A percentile compares a stretch with the other conserved stretches of the same genome.
These are phyloP conservation scores for Lepilemur ruficaudatus DNA, from an alignment of 2,797 vertebrate species.

Conservation along the genomic window DNA sequence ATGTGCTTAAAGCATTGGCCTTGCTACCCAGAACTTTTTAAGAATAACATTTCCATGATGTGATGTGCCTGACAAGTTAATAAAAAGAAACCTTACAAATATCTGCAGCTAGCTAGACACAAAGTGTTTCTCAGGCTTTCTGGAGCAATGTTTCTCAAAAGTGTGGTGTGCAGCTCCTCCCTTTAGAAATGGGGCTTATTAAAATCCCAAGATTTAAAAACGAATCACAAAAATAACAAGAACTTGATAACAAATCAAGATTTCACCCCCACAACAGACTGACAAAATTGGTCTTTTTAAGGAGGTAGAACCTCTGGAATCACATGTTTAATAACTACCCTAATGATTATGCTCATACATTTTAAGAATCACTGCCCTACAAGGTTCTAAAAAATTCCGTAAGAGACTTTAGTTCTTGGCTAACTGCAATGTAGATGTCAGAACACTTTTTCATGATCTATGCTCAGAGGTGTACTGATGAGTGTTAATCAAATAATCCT, in stretches of 20 bases:
- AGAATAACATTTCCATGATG: neutral
- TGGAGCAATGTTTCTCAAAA: neutral
- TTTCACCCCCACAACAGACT: neutral
- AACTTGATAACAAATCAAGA: neutral
- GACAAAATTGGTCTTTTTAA: neutral
- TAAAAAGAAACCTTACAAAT: neutral
- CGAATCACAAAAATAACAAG: neutral
- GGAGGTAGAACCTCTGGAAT: neutral
- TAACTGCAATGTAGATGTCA: neutral
- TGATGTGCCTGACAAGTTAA: neutral
- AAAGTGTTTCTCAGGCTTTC: neutral
- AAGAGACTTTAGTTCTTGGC: neutral
- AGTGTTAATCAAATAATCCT: neutral
- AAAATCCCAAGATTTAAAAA: neutral
- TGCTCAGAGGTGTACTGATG: neutral
- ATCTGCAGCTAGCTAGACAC: neutral
- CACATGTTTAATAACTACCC: neutral
- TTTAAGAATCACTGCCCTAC: neutral
- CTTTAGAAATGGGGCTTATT: neutral
- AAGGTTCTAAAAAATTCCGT: neutral
- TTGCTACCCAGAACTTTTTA: neutral
- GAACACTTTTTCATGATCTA: neutral
- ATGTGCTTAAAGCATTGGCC: neutral
- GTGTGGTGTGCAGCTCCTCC: neutral
- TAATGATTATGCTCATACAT: neutral